Base-by-base conservation (phyloP, 1,140 invertebrate genomes). In the Drosophila parabipectinata region DNA sequence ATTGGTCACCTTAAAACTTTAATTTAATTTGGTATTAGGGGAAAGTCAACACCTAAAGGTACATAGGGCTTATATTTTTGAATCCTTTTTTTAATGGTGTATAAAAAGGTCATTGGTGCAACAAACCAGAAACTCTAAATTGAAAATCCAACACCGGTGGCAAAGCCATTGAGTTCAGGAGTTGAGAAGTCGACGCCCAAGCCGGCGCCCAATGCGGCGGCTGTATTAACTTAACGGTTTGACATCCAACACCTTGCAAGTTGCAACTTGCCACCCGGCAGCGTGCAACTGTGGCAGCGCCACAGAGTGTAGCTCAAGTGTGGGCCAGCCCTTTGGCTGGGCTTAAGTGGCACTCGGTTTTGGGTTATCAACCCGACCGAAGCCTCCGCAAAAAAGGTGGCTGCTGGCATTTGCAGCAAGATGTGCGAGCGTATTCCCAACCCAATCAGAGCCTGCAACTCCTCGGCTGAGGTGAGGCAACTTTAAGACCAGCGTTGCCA, bases 151-250 rank as follows among this genome's bases (percentile, higher is more conserved):
- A 85, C 83, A 82, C 83, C 64, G 32, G 28, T 15, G 37, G 51
- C 63, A 84, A 56, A 67, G 77, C 66, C 50, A 21, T 47, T 47
- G 76, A 61, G 72, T 75, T 82, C 72, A 58, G 67, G 66, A 87
- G 69, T 82, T 79, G 54, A 66, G 66, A 85, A 85, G 77, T 85
- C 82, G 55, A 77, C 63, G 64, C 61, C 50, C 50, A 54, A 74
- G 77, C 69, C 77, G 85, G 61, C 32, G 18, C 1, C 18, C 18
- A 18, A 18, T 18, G 34, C 34, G 9, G 10, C 59, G 67, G 69
- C 77, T 72, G 83, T 72, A 85, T 88, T 85, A 82, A 87, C 74
- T 85, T 85, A 87, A 72, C 78, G 61, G 80, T 85, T 76, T 85
- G 82, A 82, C 82, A 85, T 77, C 79, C 47, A 62, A 80, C 60